Evolutionary conservation across 2,888 invertebrate species (phyloP), one percentile per base, ranked within the genome.

Genomic region (Bellardia pandia): DNA sequence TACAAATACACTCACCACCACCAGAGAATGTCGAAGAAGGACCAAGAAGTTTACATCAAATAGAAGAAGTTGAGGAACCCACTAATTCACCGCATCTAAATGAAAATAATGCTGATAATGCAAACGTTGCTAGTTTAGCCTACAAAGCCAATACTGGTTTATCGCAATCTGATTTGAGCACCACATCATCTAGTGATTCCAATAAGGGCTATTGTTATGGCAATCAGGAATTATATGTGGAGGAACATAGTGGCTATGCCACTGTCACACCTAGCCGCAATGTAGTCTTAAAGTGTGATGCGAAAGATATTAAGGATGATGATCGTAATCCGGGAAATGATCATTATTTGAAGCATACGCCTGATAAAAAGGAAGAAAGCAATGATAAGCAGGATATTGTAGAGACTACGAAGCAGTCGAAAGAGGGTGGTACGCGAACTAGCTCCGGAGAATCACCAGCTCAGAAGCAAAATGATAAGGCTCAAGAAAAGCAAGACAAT

Each of bases 171-270:
- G 97, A 97, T 91, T 94, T 96, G 0, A 97, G 97, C 91, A 95
- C 96, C 91, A 91, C 91, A 2, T 96, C 96, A 16, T 97, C 97
- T 42, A 94, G 95, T 68, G 96, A 95, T 14, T 96, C 96, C 80
- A 96, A 96, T 92, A 96, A 96, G 14, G 96, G 96, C 86, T 96
- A 97, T 92, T 95, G 96, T 66, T 97, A 97, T 91, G 96, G 97
- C 79, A 97, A 96, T 92, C 97, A 97, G 93, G 94, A 96, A 89
- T 95, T 96, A 40, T 97, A 97, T 91, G 96, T 96, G 80, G 95
- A 96, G 89, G 96, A 96, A 56, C 95, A 95, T 83, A 96, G 96
- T 85, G 96, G 96, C 8, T 96, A 96, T 91, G 95, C 95, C 13
- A 89, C 90, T 13, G 86, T 78, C 30, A 89, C 90, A 11, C 90